Base-by-base conservation (phyloP, 2,888 invertebrate species). In the Eurytoma californica region DNA sequence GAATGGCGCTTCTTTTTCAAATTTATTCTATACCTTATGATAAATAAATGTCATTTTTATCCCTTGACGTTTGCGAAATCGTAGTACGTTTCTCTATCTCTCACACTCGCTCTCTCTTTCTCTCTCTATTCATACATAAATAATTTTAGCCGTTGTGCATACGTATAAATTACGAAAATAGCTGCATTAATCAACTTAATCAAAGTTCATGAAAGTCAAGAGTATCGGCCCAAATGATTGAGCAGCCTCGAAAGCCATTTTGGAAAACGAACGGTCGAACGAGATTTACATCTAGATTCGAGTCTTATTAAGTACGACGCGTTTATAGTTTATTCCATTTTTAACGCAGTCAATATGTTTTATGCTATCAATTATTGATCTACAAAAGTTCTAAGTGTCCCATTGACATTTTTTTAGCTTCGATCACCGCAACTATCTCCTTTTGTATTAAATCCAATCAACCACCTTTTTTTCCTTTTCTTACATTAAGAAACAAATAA, bases 91-190 rank as follows among this genome's bases (percentile, higher is more conserved):
- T 73, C 9, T 60, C 55, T 63, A 30, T 72, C 13, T 7, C 28
- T 39, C 72, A 63, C 70, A 14, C 67, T 69, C 70, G 18, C 70
- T 77, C 69, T 77, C 69, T 73, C 58, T 68, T 58, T 20, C 49
- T 67, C 67, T 55, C 58, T 49, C 66, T 80, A 72, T 72, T 80
- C 53, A 18, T 75, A 73, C 61, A 80, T 80, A 77, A 80, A 80
- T 84, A 82, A 72, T 82, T 73, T 69, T 80, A 66, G 63, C 61
- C 47, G 24, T 68, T 68, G 49, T 61, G 72, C 81, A 82, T 79
- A 83, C 81, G 82, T 83, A 84, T 84, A 84, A 83, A 82, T 83
- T 82, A 84, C 82, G 83, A 83, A 84, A 82, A 82, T 83, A 82
- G 83, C 83, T 83, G 81, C 82, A 75, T 82, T 83, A 74, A 82